Conservation (phyloP, 2,888 invertebrate species). For the Drosophila heteroneura region DNA sequence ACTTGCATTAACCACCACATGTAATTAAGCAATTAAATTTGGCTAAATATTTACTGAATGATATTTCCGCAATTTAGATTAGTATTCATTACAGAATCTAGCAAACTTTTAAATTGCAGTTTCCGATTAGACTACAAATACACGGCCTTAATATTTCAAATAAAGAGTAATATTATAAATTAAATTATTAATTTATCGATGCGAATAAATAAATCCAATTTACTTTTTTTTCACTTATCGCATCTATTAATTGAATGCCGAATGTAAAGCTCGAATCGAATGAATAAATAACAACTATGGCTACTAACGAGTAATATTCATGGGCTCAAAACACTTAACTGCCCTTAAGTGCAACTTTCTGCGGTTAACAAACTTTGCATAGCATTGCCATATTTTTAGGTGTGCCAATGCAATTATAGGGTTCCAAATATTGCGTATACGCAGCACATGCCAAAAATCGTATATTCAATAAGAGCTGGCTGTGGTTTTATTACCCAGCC, state of each 20-base stretch:
- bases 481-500: conserved; percentile 42
- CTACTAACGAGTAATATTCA: conserved; percentile 11
- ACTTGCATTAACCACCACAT: conserved; percentile 54
- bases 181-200: background rate
- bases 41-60: background rate
- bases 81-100: background rate
- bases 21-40: conserved; percentile 53
- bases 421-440: conserved; percentile 52
- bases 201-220: background rate
- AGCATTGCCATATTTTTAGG: background rate
- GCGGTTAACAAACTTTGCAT: conserved; percentile 51
- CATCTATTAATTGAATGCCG: background rate
- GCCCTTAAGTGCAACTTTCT: conserved; percentile 49
- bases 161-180: background rate
- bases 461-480: conserved; percentile 47
- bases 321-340: conserved; percentile 24
- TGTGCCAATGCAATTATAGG: conserved; percentile 8
- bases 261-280: background rate
- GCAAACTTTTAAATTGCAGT: background rate
- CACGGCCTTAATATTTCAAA: background rate
- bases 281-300: conserved; percentile 5
- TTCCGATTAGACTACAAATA: background rate
- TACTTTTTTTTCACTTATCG: background rate
- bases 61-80: background rate
- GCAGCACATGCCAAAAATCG: conserved; percentile 43